phyloP scores from a whole-genome alignment of 2,888 invertebrate genomes.

The Latrodectus elegans region DNA sequence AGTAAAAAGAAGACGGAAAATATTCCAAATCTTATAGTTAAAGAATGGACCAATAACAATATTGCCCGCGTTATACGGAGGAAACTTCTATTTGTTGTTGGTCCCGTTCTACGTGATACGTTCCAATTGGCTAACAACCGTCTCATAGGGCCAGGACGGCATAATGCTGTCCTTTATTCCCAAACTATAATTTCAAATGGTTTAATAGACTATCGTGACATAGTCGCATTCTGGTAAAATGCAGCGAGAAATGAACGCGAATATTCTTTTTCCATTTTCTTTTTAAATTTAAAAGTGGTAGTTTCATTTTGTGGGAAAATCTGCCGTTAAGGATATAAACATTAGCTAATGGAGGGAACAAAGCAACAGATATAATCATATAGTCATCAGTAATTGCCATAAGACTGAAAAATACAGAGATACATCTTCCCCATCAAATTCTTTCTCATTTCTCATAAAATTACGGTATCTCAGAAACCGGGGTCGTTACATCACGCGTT shows the following conservation, averaged over 20 bases:
- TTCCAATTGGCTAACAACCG: slow-evolving; percentile 44
- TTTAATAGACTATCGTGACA: slow-evolving; percentile 61
- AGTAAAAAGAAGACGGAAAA: too few relatives aligned
- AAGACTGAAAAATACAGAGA: slow-evolving; percentile 23
- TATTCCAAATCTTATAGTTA: too few relatives aligned
- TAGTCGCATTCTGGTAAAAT: slow-evolving; percentile 32
- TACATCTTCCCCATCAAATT: slow-evolving; percentile 13
- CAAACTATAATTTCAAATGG: slow-evolving; percentile 54
- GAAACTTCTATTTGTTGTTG: slow-evolving; percentile 47
- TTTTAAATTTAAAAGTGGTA: slow-evolving; percentile 55
- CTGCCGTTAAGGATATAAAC: slow-evolving; percentile 45
- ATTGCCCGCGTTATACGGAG: neutral
- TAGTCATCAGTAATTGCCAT: slow-evolving; percentile 55
- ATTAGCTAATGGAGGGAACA: slow-evolving; percentile 54
- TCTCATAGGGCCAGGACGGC: slow-evolving; percentile 16
- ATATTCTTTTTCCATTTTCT: slow-evolving; percentile 17
- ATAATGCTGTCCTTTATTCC: slow-evolving; percentile 32
- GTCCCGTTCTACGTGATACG: slow-evolving; percentile 22
- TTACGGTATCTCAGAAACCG: slow-evolving; percentile 37
- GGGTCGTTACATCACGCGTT: slow-evolving; percentile 38
- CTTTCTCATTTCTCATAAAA: slow-evolving; percentile 25
- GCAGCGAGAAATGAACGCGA: neutral
- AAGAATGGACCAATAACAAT: neutral
- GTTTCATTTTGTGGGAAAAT: slow-evolving; percentile 59
- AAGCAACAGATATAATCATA: slow-evolving; percentile 67